Evolutionary conservation across 2,797 vertebrate species (phyloP).

Genomic region (Pygocentrus nattereri): DNA sequence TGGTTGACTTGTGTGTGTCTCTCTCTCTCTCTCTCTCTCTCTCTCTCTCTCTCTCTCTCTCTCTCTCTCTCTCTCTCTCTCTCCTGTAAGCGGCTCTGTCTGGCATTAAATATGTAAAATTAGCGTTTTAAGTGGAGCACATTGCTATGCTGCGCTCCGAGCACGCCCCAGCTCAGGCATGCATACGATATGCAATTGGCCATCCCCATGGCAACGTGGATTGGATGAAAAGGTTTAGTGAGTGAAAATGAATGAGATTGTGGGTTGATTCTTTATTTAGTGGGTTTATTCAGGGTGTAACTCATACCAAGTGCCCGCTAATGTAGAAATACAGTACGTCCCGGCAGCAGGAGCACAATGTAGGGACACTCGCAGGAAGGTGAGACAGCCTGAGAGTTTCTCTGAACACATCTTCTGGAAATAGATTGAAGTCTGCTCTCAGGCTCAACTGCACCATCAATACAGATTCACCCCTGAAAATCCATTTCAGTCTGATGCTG

Average conservation of each 20-base stretch:
- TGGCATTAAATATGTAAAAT: constrained; percentile 85
- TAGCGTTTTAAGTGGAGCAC: constrained; percentile 83
- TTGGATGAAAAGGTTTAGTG: constrained; percentile 79
- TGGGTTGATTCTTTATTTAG: constrained; percentile 76
- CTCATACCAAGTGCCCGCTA: constrained; percentile 64
- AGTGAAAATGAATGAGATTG: constrained; percentile 68
- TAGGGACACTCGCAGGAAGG: background rate
- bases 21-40: constrained; percentile 26
- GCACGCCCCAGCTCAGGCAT: constrained; percentile 82
- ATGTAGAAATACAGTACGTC: constrained; percentile 51
- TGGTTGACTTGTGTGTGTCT: constrained; percentile 59
- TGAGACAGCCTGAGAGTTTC: background rate
- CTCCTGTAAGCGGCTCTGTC: constrained; percentile 66
- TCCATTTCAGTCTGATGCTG: background rate
- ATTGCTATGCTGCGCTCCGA: constrained; percentile 75
- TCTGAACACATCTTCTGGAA: background rate
- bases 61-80: too few species aligned
- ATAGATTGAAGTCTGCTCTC: background rate
- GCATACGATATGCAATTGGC: constrained; percentile 89
- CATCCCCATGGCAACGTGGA: constrained; percentile 86
- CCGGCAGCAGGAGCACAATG: constrained; percentile 11
- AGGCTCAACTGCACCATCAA: background rate
- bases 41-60: constrained; percentile 61
- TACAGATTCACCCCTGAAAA: background rate
- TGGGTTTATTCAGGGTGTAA: constrained; percentile 73